Evolutionary conservation across 1,140 invertebrate species (phyloP), one percentile per base, ranked within the genome.

Genomic region (Hesperophylax magnus): DNA sequence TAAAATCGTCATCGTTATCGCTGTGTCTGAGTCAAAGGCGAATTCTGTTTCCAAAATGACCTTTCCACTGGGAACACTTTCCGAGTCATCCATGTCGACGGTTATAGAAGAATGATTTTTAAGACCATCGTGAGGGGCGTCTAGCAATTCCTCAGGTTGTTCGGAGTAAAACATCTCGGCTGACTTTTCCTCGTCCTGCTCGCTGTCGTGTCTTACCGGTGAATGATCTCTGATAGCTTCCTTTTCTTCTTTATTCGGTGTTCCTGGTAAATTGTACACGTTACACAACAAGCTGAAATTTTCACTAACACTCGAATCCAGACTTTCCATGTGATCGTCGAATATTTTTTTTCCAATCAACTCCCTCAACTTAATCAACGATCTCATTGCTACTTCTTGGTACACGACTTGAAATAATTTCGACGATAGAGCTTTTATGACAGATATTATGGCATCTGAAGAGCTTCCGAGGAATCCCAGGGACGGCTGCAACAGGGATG

Each of bases 41-140:
- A 96, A 95, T 90, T 95, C 94, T 0, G 94, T 96, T 88, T 96
- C 94, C 77, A 96, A 90, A 54, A 96, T 93, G 0, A 96, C 91
- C 87, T 93, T 93, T 6, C 89, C 91, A 82, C 86, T 86, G 9
- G 84, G 83, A 11, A 82, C 34, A 71, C 27, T 67, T 11, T 82
- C 80, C 1, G 79, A 79, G 61, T 81, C 79, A 67, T 84, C 80
- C 34, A 80, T 67, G 27, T 81, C 80, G 7, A 84, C 78, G 3
- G 78, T 84, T n/a, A 82, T 78, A 8, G 72, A 72, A 24, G 78
- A 71, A 61, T 54, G 54, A 17, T 65, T 34, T 27, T 65, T 52
- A 20, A 47, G 7, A 15, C 39, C 63, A 54, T 77, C 47, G 9
- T 52, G 65, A 15, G n/a, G 56, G 15, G 71, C 65, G 20, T 77